These are phyloP conservation scores for Sarcophaga caerulescens DNA, from an alignment of 2,888 invertebrate genomes.

Conservation along the genomic window DNA sequence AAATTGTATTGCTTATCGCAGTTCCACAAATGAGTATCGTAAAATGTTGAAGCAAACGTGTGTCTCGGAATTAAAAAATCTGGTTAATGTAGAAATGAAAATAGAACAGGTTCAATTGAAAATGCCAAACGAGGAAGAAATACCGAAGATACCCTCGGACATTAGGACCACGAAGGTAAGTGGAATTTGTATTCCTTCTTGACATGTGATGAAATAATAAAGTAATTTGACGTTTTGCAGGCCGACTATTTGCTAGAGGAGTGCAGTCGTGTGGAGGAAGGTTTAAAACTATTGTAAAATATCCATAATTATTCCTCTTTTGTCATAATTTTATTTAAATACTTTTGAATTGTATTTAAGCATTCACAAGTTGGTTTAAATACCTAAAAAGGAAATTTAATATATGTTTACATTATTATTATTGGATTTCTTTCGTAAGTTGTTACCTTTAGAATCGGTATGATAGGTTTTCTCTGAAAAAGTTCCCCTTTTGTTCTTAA, in stretches of 20 bases:
- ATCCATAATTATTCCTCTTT: constrained; percentile 22
- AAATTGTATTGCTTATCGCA: constrained; percentile 72
- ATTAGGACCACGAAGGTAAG: constrained; percentile 41
- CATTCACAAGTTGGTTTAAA: constrained; percentile 79
- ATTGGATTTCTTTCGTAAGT: not conserved
- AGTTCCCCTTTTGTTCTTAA: constrained; percentile 78
- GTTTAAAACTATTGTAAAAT: constrained; percentile 44
- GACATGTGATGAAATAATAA: constrained; percentile 2
- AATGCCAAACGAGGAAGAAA: constrained; percentile 70
- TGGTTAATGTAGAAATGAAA: constrained; percentile 75
- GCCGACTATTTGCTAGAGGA: constrained; percentile 69
- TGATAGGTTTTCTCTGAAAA: constrained; percentile 77
- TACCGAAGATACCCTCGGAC: constrained; percentile 29
- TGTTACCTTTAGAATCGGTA: constrained; percentile 80
- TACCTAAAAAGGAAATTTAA: constrained; percentile 73
- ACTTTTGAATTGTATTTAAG: constrained; percentile 77
- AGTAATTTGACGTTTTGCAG: constrained; percentile 63
- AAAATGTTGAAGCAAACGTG: constrained; percentile 73
- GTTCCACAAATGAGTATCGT: constrained; percentile 71
- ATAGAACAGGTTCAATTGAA: constrained; percentile 71
- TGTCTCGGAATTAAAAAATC: constrained; percentile 73
- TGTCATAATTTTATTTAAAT: constrained; percentile 70
- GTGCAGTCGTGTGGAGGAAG: constrained; percentile 62
- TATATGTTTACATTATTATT: not conserved
- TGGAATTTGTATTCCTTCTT: not conserved